A percentile compares a stretch with the other conserved stretches of the same genome.
phyloP scores from a whole-genome alignment of 2,888 invertebrate genomes.

The Drosophila limbata region DNA sequence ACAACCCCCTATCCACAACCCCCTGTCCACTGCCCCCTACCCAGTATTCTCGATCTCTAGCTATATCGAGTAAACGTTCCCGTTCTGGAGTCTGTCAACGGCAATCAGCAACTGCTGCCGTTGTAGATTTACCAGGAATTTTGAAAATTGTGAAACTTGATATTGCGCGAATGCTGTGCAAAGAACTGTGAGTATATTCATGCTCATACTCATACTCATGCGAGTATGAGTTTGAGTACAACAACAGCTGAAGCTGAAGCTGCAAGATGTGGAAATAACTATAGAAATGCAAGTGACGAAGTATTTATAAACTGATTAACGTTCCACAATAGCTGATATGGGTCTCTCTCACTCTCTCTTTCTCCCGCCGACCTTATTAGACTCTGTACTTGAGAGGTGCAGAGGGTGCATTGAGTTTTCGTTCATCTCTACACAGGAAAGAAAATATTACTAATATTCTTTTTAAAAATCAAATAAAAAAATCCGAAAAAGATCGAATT shows the following conservation, averaged over 20 bases:
- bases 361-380: neutral
- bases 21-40: too few relatives aligned
- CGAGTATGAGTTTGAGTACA: neutral
- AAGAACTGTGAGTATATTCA: constrained; percentile 51
- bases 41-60: neutral
- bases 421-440: too few relatives aligned
- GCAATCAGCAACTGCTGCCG: constrained; percentile 49
- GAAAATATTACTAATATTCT: too few relatives aligned
- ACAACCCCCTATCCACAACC: neutral
- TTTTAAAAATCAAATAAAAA: too few relatives aligned
- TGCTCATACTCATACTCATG: constrained; percentile 22
- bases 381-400: neutral
- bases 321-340: constrained; percentile 75
- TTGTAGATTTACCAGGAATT: constrained; percentile 66
- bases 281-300: constrained; percentile 75
- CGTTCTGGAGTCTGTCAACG: constrained; percentile 46
- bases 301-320: constrained; percentile 78
- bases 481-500: too few relatives aligned
- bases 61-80: neutral
- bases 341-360: constrained; percentile 45
- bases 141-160: constrained; percentile 61
- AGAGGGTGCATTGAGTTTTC: neutral
- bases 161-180: constrained; percentile 58
- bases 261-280: constrained; percentile 30
- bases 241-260: constrained; percentile 29